Evolutionary conservation across 2,888 invertebrate genomes (phyloP), one percentile per base, ranked within the genome.

Genomic region (Lochmaea crataegi): DNA sequence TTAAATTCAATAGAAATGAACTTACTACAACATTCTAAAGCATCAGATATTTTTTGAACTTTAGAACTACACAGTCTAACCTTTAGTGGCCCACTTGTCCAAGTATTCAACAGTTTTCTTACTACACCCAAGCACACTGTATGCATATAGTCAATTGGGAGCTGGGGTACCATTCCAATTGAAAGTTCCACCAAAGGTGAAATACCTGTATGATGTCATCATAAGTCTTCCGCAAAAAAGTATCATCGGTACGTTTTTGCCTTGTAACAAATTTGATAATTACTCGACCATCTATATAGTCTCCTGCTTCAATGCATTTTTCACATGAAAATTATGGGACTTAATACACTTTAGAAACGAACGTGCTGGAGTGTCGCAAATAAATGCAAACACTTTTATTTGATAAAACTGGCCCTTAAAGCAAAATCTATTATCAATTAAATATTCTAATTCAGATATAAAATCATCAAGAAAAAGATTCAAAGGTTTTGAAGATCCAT

Each of bases 401-500:
- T n/a, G 5, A 48, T 48, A 48, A n/a, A n/a, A 11, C 4, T 42
- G 10, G 12, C 4, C 42, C 10, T 42, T 42, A 42, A 42, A 42
- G 12, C 10, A 10, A 11, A 42, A 11, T 11, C 42, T 12, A 42
- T 42, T 42, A 2, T 42, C 42, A 11, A 48, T 48, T n/a, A 48
- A 48, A n/a, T n/a, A 1, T n/a, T 48, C 4, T 5, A 48, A 48
- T n/a, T 48, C 48, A 48, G 12, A n/a, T 48, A 48, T n/a, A 5
- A 48, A 48, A 48, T 48, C 48, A n/a, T n/a, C 6, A 48, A 68
- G 45, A 45, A 42, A 68, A 41, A 60, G 22, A 57, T 68, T 57
- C 26, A 68, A 68, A 41, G 68, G 68, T 60, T 68, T 68, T 41
- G 68, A 68, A 42, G 57, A 42, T 56, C 71, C 71, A 66, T 65